Evolutionary conservation across 2,113 vertebrate species (phyloP).

Genomic region (Vicugna pacos): DNA sequence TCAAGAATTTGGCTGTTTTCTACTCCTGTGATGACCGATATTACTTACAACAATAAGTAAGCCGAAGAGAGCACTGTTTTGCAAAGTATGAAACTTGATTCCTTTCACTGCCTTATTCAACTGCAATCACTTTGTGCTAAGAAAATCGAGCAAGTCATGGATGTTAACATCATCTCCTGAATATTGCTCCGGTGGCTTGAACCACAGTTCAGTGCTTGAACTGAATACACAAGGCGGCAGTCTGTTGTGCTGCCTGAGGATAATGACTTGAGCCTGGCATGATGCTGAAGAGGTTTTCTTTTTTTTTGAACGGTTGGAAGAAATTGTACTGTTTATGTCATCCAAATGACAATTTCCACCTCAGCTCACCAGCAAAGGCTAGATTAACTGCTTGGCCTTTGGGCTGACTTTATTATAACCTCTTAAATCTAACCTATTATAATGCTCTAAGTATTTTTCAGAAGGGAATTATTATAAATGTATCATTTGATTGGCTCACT

Average conservation of each 20-base stretch:
- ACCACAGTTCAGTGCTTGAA: background rate
- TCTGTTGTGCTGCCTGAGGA: accelerated
- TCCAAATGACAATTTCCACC: background rate
- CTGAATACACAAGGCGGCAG: background rate
- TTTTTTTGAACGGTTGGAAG: background rate
- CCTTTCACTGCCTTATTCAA: background rate
- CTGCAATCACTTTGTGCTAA: background rate
- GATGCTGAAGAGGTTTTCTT: background rate
- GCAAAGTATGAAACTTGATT: background rate
- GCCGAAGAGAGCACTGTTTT: background rate
- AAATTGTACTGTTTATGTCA: background rate
- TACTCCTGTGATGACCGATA: background rate
- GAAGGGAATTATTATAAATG: background rate
- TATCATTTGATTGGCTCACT: conserved; percentile 10
- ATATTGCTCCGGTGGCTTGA: background rate
- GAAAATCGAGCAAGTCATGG: background rate
- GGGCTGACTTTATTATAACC: background rate
- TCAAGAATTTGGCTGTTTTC: background rate
- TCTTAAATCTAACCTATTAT: background rate
- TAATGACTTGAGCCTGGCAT: background rate
- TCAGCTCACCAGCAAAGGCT: background rate
- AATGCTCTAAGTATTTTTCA: conserved; percentile 28
- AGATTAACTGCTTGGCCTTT: background rate
- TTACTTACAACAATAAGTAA: background rate
- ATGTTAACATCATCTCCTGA: background rate